Evolutionary conservation across 2,888 invertebrate species (phyloP), one percentile per base, ranked within the genome.

Genomic region (Dryocosmus kuriphilus): DNA sequence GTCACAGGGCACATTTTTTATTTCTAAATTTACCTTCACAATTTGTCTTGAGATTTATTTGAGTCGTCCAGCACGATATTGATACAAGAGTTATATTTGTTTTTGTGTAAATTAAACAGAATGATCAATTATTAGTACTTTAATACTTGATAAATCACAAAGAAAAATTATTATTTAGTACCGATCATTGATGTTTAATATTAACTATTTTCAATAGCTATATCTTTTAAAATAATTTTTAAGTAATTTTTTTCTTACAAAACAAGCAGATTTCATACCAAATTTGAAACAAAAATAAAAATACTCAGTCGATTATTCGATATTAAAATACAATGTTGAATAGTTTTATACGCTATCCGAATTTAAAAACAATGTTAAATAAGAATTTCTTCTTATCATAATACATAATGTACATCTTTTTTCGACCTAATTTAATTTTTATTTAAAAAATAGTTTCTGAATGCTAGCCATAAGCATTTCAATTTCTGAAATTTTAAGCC

Each of bases 1-100:
- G n/a, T 74, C 74, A 74, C 74, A 74, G 74, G 74, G 71, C 71
- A 71, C 51, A 71, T 71, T 27, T 30, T 67, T 51, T 71, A 71
- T 51, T 8, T 51, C 71, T 71, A 71, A 51, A 71, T 67, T 67
- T 46, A 46, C 30, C 71, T 51, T 71, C 51, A 71, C 71, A 71
- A 51, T 46, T 71, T 71, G 71, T 71, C 71, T 71, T 30, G 51
- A 71, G 71, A 51, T 71, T 24, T 24, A 57, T 11, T 22, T 27
- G 30, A 51, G 51, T 51, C 71, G 27, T 67, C 32, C 51, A 27
- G n/a, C n/a, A 8, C 19, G 46, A 51, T 30, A 71, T 71, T 71
- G 16, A 24, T 22, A 16, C 16, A 19, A 32, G 16, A 22, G 9
- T 51, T 8, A 51, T 51, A 46, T 11, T 30, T 27, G 7, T 24